Conservation (phyloP, 2,797 vertebrate genomes). For the Pantherophis vulpinus region DNA sequence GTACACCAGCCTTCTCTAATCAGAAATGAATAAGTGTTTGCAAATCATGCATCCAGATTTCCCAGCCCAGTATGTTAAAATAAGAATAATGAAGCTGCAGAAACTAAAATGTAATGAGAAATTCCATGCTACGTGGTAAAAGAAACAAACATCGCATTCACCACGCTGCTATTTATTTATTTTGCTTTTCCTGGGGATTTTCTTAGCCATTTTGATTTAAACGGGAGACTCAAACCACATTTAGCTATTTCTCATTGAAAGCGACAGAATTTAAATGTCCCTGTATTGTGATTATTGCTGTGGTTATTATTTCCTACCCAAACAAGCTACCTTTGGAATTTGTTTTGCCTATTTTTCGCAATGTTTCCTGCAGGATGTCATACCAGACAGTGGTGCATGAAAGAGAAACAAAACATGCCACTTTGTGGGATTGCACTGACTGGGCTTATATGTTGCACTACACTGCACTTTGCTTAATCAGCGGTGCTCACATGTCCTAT, state of each 20-base stretch:
- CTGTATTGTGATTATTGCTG: not conserved
- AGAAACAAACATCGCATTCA: not conserved
- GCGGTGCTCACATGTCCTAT: not conserved
- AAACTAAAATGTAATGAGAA: not conserved
- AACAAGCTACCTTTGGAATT: not conserved
- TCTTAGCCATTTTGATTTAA: not conserved
- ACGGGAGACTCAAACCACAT: too few relatives aligned
- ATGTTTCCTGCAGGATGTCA: not conserved
- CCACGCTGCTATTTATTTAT: not conserved
- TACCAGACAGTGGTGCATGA: not conserved
- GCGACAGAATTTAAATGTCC: not conserved
- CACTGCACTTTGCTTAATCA: not conserved
- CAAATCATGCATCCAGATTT: not conserved
- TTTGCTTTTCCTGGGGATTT: not conserved
- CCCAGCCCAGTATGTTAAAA: not conserved
- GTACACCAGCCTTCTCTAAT: not conserved
- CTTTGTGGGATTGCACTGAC: not conserved
- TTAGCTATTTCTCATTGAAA: not conserved
- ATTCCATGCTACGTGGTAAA: not conserved
- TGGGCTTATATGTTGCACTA: not conserved
- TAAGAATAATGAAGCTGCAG: not conserved
- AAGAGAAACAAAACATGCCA: not conserved
- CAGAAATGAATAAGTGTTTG: not conserved
- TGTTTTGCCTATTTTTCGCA: not conserved
- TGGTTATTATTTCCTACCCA: not conserved